Evolutionary conservation across 2,888 invertebrate species (phyloP), one percentile per base, ranked within the genome.

Genomic region (Catocala fraxini): DNA sequence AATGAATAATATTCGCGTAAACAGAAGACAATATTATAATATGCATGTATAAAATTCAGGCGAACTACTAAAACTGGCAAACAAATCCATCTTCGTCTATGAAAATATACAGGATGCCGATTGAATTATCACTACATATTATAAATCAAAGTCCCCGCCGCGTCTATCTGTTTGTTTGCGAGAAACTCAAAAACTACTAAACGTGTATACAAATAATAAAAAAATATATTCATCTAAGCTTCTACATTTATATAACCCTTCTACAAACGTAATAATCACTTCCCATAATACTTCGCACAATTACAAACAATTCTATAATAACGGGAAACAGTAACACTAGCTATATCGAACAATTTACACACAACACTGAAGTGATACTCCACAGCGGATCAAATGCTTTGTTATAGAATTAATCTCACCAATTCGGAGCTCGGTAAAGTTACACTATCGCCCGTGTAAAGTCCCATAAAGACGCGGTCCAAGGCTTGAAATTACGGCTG

Each of bases 391-490:
- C 79, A 81, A 80, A 83, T 78, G 83, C 80, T 84, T 85, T 89
- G 86, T 87, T 83, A 82, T 81, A 81, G 81, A 83, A 88, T 88
- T 90, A 90, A 89, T 91, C 87, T 84, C 76, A 80, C 80, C 83
- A 82, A 86, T 89, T 85, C 84, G 72, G 80, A 81, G 83, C 85
- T 83, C 82, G 81, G 82, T 84, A 81, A 86, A 86, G 89, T 89
- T 87, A 84, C 86, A 90, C 90, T 90, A 88, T 89, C 88, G 77
- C 77, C 81, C 79, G 82, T 86, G 88, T 87, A 84, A 87, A 88
- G 84, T 84, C 81, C 82, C 83, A 80, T 82, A 79, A 83, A 78
- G 62, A 63, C 58, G 56, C 67, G 85, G 82, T 70, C 0, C 56
- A 80, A 81, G 67, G n/a, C 5, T 70, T 6, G 51, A 72, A 46